phyloP scores from a whole-genome alignment of 2,888 invertebrate genomes.

The Cyclophora punctaria region DNA sequence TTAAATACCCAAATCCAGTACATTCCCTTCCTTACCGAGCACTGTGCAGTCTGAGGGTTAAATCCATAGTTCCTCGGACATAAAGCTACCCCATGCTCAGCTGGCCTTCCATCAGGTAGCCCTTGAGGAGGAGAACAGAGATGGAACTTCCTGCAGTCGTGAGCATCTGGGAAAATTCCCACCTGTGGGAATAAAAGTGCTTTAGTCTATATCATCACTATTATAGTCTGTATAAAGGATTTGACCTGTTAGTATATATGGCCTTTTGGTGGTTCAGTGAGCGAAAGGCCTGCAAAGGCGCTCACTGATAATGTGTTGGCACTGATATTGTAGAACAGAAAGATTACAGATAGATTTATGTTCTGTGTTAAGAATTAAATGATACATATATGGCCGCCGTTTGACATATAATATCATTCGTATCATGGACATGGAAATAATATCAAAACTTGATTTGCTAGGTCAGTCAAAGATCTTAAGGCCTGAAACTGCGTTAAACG shows the following conservation, averaged over 20 bases:
- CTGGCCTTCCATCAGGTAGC: conserved; percentile 49
- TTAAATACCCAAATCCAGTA: too few species aligned
- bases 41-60: conserved; percentile 57
- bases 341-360: too few species aligned
- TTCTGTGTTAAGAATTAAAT: too few species aligned
- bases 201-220: background rate
- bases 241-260: background rate
- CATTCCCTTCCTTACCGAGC: conserved; percentile 42
- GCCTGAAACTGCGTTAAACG: too few species aligned
- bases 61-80: conserved; percentile 63
- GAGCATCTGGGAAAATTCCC: conserved; percentile 63
- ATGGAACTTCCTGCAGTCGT: conserved; percentile 64
- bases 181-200: conserved; percentile 32
- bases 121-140: conserved; percentile 60
- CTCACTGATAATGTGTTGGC: too few species aligned
- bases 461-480: too few species aligned
- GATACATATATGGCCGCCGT: too few species aligned
- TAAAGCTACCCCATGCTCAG: conserved; percentile 50
- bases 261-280: background rate
- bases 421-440: too few species aligned
- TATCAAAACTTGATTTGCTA: too few species aligned
- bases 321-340: too few species aligned
- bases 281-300: background rate
- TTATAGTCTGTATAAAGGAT: background rate
- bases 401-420: too few species aligned